Evolutionary conservation across 2,888 invertebrate species (phyloP).

Genomic region (Nemapogon koenigi): DNA sequence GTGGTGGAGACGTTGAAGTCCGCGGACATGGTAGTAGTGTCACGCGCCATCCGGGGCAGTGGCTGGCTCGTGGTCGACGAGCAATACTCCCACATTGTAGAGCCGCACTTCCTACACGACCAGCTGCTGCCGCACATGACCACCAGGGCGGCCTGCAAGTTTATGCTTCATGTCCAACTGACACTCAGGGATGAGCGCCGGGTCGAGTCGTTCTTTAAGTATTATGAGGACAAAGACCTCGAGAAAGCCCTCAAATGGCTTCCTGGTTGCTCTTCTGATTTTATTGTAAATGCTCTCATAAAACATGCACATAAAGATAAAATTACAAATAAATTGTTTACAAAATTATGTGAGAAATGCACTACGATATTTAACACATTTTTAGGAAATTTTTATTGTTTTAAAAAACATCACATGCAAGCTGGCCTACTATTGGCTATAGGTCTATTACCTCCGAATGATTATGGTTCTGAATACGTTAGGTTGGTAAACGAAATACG

Average conservation of each 20-base stretch:
- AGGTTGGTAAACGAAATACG: too few species aligned
- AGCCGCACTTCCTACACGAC: slow-evolving; percentile 33
- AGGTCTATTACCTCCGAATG: too few species aligned
- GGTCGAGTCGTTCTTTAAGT: slow-evolving; percentile 35
- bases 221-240: slow-evolving; percentile 23
- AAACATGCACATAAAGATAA: too few species aligned
- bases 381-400: too few species aligned
- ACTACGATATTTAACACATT: too few species aligned
- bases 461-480: too few species aligned
- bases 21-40: slow-evolving; percentile 37
- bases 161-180: slow-evolving; percentile 33
- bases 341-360: too few species aligned
- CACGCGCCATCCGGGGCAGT: slow-evolving; percentile 34
- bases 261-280: slow-evolving; percentile 29
- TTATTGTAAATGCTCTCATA: slow-evolving; percentile 27
- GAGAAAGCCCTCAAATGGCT: slow-evolving; percentile 34
- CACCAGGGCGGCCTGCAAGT: slow-evolving; percentile 31
- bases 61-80: slow-evolving; percentile 37
- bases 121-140: slow-evolving; percentile 35
- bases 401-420: too few species aligned
- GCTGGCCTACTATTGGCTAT: too few species aligned
- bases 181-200: slow-evolving; percentile 32
- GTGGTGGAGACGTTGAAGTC: slow-evolving; percentile 32
- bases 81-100: slow-evolving; percentile 34
- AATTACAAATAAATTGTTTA: too few species aligned